Evolutionary conservation across 2,113 vertebrate genomes (phyloP).

Genomic region (Triplophysa siluroides): DNA sequence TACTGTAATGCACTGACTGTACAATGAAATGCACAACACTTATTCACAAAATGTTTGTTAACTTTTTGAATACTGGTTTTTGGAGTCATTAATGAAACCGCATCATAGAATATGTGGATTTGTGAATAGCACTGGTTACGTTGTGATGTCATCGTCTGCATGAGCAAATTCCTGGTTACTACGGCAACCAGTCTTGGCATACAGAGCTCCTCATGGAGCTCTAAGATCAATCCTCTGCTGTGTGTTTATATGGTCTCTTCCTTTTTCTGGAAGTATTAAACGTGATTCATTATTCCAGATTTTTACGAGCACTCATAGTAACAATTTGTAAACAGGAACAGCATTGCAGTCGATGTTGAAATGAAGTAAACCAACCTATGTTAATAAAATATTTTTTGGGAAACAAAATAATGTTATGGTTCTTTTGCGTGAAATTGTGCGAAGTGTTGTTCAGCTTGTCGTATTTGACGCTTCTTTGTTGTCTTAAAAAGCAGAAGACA

Average conservation of each 20-base stretch:
- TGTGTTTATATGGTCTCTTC: conserved; percentile 52
- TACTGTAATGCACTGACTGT: conserved; percentile 1
- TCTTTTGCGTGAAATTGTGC: conserved; percentile 9
- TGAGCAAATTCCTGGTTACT: conserved; percentile 53
- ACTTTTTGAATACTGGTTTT: not conserved
- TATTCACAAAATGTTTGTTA: conserved; percentile 10
- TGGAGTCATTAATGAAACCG: not conserved
- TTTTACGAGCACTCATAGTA: conserved; percentile 64
- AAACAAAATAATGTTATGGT: conserved; percentile 48
- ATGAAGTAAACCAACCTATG: conserved; percentile 65
- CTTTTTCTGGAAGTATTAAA: conserved; percentile 56
- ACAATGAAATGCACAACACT: conserved; percentile 9
- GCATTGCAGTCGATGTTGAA: conserved; percentile 65
- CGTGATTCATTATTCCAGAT: conserved; percentile 57
- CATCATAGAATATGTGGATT: not conserved
- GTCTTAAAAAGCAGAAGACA: not conserved
- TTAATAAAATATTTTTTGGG: conserved; percentile 74
- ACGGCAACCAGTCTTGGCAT: conserved; percentile 1
- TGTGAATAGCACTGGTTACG: not conserved
- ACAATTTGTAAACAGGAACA: conserved; percentile 65
- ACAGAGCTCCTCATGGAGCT: not conserved
- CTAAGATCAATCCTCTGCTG: conserved; percentile 59
- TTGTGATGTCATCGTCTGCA: conserved; percentile 50
- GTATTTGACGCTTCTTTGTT: not conserved
- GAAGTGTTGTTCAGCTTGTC: no score